Conservation (phyloP, 2,888 invertebrate genomes). For the Tipula confusa region DNA sequence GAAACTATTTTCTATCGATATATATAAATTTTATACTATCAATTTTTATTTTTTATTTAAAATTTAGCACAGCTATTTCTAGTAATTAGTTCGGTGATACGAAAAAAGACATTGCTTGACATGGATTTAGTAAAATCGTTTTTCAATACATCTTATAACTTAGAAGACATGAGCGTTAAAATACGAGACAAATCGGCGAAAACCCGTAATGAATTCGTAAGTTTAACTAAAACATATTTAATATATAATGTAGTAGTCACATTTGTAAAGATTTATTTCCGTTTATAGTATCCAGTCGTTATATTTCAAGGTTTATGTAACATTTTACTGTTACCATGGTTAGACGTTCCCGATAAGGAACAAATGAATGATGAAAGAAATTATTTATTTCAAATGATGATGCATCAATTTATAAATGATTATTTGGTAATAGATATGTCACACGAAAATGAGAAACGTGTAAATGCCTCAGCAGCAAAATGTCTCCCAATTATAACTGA, state of each 20-base stretch:
- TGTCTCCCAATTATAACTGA: conserved; percentile 45
- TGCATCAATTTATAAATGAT: conserved; percentile 44
- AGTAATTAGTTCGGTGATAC: conserved; percentile 48
- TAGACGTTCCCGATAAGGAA: conserved; percentile 43
- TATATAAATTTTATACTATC: conserved; percentile 25
- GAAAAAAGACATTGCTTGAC: conserved; percentile 48
- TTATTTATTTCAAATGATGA: conserved; percentile 45
- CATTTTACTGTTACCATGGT: conserved; percentile 48
- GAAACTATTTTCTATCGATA: background rate
- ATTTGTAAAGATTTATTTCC: background rate
- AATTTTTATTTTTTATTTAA: conserved; percentile 20
- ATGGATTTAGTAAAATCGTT: conserved; percentile 37
- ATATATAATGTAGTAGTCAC: background rate
- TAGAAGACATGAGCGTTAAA: background rate
- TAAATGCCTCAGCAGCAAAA: conserved; percentile 43
- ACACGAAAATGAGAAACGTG: conserved; percentile 41
- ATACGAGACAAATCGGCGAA: background rate
- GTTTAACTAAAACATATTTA: background rate
- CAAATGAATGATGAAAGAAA: conserved; percentile 46
- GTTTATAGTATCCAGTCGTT: conserved; percentile 35
- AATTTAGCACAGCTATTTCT: conserved; percentile 45
- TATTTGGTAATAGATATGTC: conserved; percentile 44
- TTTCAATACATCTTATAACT: background rate
- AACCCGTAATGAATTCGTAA: background rate
- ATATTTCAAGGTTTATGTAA: conserved; percentile 47